Conservation (phyloP, 2,888 invertebrate species). For the Zonitis immaculata region DNA sequence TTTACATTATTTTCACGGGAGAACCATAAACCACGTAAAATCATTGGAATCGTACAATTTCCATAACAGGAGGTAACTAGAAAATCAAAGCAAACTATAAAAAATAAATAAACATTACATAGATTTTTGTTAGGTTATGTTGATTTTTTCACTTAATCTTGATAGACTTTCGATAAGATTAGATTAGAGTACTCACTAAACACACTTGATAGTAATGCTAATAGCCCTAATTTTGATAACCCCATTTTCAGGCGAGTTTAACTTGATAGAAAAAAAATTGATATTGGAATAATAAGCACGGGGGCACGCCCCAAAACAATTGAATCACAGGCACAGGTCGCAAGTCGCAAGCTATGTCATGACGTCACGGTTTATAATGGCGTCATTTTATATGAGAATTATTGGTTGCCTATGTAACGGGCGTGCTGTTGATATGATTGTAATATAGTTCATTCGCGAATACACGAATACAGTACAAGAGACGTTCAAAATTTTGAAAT, state of each 20-base stretch:
- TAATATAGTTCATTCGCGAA: too few species aligned
- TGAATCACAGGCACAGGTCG: constrained; percentile 3
- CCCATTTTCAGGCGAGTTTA: too few species aligned
- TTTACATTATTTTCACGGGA: constrained; percentile 84
- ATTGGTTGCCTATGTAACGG: neutral
- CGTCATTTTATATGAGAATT: neutral
- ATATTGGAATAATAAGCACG: too few species aligned
- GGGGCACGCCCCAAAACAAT: constrained; percentile 15
- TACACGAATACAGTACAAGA: too few species aligned
- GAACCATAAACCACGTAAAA: constrained; percentile 84
- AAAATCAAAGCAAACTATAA: neutral
- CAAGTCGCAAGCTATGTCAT: too few species aligned
- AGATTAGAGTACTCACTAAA: constrained; percentile 7
- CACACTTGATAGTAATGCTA: neutral
- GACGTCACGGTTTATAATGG: constrained; percentile 3
- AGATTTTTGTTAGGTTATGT: neutral
- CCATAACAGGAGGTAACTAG: constrained; percentile 4
- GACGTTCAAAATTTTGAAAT: too few species aligned
- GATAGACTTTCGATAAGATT: neutral
- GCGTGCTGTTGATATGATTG: neutral
- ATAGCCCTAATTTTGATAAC: constrained; percentile 5
- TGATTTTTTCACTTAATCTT: neutral
- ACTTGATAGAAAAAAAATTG: too few species aligned
- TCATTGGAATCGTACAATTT: constrained; percentile 68
- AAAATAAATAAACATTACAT: constrained; percentile 14